Evolutionary conservation across 2,113 vertebrate species (phyloP).

Genomic region (Campylomormyrus numenius): DNA sequence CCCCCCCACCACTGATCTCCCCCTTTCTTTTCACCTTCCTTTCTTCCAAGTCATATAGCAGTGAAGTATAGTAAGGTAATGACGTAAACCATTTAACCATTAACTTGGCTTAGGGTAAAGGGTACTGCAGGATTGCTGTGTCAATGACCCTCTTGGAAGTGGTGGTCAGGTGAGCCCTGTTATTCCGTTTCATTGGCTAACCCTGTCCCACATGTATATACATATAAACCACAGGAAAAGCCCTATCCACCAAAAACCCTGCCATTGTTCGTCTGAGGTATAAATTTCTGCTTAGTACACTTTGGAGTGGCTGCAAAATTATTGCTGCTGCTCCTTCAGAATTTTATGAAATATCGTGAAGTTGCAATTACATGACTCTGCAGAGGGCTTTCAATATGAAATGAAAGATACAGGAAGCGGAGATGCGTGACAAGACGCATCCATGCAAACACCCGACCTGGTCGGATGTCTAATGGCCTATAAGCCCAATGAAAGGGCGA

Average conservation of each 20-base stretch:
- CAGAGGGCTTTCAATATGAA: not conserved
- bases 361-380: not conserved
- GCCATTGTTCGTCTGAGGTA: not conserved
- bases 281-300: not conserved
- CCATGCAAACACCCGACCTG: not conserved
- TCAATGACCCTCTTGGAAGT: not conserved
- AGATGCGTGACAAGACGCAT: not conserved
- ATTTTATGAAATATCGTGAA: not conserved
- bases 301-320: not conserved
- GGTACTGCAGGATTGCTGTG: not conserved
- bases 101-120: not conserved
- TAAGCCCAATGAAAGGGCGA: not conserved
- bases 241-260: not conserved
- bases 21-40: not conserved
- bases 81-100: not conserved
- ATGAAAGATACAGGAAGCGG: not conserved
- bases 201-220: not conserved
- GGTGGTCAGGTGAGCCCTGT: not conserved
- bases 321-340: not conserved
- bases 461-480: not conserved
- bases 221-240: not conserved
- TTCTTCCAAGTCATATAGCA: not conserved
- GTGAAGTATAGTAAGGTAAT: not conserved
- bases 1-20: not conserved
- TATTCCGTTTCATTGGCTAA: not conserved